Evolutionary conservation across 2,113 vertebrate genomes (phyloP).

Genomic region (Lasiurus borealis): DNA sequence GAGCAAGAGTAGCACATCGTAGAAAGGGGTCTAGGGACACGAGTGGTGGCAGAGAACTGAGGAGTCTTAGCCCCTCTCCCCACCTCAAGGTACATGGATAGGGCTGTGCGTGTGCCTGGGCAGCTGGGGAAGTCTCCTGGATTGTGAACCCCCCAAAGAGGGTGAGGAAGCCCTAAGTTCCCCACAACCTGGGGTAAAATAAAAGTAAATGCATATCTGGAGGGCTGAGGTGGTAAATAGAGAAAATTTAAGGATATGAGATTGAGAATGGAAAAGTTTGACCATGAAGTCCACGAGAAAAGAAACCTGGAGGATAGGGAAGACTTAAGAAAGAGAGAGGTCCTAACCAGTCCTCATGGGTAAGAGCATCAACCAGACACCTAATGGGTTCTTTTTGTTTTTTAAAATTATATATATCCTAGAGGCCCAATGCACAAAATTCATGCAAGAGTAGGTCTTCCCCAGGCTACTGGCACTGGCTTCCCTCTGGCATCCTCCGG

Average conservation of each 20-base stretch:
- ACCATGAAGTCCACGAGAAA: background rate
- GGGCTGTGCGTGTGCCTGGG: constrained; percentile 41
- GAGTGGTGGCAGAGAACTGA: background rate
- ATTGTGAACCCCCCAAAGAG: background rate
- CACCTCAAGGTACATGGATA: background rate
- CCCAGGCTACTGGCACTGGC: too few relatives aligned
- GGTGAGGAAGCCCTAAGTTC: background rate
- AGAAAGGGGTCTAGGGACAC: background rate
- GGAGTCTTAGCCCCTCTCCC: background rate
- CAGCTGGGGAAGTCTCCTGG: constrained; percentile 20
- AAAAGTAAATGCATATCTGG: background rate
- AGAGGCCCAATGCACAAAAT: too few relatives aligned
- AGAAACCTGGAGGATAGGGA: background rate
- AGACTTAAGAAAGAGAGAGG: background rate
- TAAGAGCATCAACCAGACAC: too few relatives aligned
- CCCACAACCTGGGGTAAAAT: background rate
- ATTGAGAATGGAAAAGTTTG: background rate
- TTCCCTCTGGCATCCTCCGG: too few relatives aligned
- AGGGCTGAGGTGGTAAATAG: background rate
- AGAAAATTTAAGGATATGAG: background rate
- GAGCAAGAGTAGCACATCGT: constrained; percentile 59
- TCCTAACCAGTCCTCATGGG: too few relatives aligned
- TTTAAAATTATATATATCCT: too few relatives aligned
- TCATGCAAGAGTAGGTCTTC: too few relatives aligned
- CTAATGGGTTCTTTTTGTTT: too few relatives aligned